Evolutionary conservation across 2,797 vertebrate genomes (phyloP), one percentile per base, ranked within the genome.

Genomic region (Cercopithecus diana): DNA sequence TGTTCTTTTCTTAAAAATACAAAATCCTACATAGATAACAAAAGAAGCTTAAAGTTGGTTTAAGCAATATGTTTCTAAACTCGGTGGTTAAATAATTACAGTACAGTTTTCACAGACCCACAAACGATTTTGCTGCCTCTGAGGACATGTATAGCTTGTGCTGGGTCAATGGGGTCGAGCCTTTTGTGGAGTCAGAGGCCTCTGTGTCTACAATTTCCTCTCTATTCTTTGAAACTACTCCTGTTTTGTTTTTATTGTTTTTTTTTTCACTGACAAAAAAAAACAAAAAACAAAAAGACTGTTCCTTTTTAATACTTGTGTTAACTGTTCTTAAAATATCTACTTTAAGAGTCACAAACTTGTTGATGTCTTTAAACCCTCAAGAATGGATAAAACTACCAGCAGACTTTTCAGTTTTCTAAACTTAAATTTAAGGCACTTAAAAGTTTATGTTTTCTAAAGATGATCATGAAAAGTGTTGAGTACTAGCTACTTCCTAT

Each of bases 1-100:
- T 95, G 67, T 86, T 17, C 41, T 92, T 96, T 91, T 92, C 77
- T 81, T 80, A 61, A 92, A 93, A 92, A 67, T 64, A 73, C 50
- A 50, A 90, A 93, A 73, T 58, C 14, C 22, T 72, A 55, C 36
- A 43, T 26, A 73, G 41, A 90, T 41, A 90, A 81, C 26, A 70
- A 85, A 90, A 76, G 83, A 67, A 30, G 4, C 20, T 14, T 43
- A 28, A 67, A 50, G 33, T 77, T 58, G 28, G 7, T 43, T 36
- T 88, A 86, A 87, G 22, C 26, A 82, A 73, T 1, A 11, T 20
- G 36, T 83, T 86, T 93, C 75, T 87, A 88, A 89, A 72, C 30
- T 88, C 33, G 24, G 50, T 72, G 75, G 82, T 80, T 95, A 73
- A 85, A 76, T 96, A 48, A 90, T n/a, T 85, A 30, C 24, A 61